phyloP scores from a whole-genome alignment of 2,113 vertebrate species.

The Anhinga rufa region DNA sequence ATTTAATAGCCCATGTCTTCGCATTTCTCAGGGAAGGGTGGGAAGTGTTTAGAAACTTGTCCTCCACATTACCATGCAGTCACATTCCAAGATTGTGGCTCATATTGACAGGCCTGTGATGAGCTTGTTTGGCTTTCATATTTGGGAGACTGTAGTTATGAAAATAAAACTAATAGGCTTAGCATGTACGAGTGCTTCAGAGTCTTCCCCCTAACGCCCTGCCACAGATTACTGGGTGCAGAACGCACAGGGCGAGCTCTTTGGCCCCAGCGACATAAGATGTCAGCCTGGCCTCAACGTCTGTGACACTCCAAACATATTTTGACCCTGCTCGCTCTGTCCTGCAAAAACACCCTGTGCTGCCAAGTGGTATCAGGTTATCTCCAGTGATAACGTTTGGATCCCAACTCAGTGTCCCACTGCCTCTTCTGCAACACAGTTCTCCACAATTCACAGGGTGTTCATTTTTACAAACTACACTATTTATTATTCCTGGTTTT shows the following conservation, averaged over 20 bases:
- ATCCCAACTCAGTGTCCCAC: neutral
- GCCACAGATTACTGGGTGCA: neutral
- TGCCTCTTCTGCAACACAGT: neutral
- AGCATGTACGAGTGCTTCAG: neutral
- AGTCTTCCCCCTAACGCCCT: neutral
- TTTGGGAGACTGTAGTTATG: neutral
- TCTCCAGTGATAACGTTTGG: neutral
- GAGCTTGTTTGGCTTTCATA: conserved; percentile 1
- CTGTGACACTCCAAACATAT: neutral
- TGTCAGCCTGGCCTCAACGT: neutral
- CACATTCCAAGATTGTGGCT: conserved; percentile 42
- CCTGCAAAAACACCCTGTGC: neutral
- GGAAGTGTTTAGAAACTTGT: conserved; percentile 47
- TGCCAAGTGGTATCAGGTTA: neutral
- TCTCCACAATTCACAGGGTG: neutral
- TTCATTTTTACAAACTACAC: neutral
- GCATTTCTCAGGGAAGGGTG: conserved; percentile 56
- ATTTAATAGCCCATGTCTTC: conserved; percentile 30
- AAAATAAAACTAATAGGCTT: neutral
- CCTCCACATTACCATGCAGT: neutral
- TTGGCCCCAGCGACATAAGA: neutral
- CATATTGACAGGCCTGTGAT: conserved; percentile 19
- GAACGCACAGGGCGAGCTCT: neutral
- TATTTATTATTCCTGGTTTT: neutral
- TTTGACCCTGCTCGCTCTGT: neutral